A percentile compares a stretch with the other conserved stretches of the same genome.
phyloP scores from a whole-genome alignment of 1,140 invertebrate genomes.

The Zaprionus gabonicus region DNA sequence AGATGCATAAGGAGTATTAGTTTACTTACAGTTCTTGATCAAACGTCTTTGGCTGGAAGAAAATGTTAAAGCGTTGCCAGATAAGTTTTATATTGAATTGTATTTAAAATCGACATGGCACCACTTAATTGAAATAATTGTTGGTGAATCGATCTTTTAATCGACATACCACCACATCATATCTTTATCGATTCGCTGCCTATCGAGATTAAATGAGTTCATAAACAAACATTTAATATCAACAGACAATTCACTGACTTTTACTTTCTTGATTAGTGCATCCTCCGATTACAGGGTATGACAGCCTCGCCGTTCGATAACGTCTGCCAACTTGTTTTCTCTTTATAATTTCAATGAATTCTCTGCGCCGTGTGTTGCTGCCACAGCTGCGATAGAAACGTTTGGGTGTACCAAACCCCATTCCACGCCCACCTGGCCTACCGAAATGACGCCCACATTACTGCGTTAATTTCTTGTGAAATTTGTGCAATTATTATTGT shows the following conservation, averaged over 20 bases:
- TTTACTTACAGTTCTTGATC: not conserved
- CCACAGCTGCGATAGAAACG: slow-evolving; percentile 54
- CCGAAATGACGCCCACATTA: slow-evolving; percentile 23
- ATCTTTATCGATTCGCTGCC: no score
- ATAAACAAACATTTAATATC: no score
- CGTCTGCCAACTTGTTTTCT: slow-evolving; percentile 20
- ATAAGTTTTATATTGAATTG: no score
- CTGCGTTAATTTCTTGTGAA: slow-evolving; percentile 67
- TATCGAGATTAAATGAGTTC: no score
- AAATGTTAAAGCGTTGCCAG: no score
- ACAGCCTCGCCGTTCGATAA: not conserved
- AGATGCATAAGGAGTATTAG: not conserved
- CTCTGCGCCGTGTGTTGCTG: slow-evolving; percentile 28
- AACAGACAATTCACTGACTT: no score
- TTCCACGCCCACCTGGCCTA: slow-evolving; percentile 21
- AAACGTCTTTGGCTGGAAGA: no score
- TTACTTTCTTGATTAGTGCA: not conserved
- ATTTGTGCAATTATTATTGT: slow-evolving; percentile 64
- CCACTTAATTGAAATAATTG: no score
- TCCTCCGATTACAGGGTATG: not conserved
- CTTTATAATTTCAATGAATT: slow-evolving; percentile 24
- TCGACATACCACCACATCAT: no score
- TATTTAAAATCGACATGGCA: no score
- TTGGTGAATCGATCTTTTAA: no score
- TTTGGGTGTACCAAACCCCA: slow-evolving; percentile 8